These are phyloP conservation scores for Herpailurus yagouaroundi DNA, from an alignment of 2,113 vertebrate genomes.

Conservation along the genomic window DNA sequence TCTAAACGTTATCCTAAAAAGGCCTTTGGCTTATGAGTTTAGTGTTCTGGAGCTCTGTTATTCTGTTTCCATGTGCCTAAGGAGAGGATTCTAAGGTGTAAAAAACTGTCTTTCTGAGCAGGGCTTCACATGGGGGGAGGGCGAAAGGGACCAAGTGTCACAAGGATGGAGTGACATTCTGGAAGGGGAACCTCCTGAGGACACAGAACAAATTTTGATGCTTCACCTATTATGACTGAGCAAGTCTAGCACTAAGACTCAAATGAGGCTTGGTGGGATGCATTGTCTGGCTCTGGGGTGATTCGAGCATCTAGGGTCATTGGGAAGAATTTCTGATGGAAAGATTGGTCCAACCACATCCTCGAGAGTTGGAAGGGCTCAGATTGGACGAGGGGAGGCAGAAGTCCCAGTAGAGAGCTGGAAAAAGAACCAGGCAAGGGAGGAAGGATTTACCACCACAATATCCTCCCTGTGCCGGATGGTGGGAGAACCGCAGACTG, in stretches of 20 bases:
- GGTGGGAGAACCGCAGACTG: background rate
- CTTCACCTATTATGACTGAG: fast-evolving
- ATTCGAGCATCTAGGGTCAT: background rate
- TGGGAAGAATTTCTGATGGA: background rate
- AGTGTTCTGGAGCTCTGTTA: background rate
- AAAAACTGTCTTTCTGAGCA: background rate
- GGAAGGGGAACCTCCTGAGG: background rate
- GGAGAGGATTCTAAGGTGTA: background rate
- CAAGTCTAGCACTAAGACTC: background rate
- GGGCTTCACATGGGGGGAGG: background rate
- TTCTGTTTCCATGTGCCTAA: background rate
- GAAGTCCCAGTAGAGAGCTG: background rate
- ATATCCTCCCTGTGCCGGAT: background rate
- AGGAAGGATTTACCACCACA: background rate
- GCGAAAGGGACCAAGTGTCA: background rate
- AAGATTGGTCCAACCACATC: background rate
- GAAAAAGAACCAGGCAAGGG: background rate
- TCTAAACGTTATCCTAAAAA: background rate
- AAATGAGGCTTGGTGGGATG: background rate
- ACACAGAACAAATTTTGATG: background rate
- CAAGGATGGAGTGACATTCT: background rate
- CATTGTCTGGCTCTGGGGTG: background rate
- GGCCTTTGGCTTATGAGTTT: background rate
- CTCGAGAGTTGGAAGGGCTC: background rate
- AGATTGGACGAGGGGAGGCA: background rate